Evolutionary conservation across 2,797 vertebrate genomes (phyloP).

Genomic region (Chelidonichthys spinosus): DNA sequence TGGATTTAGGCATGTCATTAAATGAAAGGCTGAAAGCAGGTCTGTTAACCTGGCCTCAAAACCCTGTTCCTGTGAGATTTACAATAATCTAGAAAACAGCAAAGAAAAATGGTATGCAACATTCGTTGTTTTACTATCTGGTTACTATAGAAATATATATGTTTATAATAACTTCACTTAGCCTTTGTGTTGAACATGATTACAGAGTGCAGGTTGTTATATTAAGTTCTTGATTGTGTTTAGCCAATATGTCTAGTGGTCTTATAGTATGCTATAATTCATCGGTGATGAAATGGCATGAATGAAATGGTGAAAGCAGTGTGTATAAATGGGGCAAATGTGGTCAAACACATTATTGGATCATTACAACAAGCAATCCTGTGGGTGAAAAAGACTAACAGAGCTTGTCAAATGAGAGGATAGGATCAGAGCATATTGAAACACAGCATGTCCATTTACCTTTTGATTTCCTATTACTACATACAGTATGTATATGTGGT

Average conservation of each 20-base stretch:
- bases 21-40: conserved; percentile 14
- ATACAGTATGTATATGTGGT: conserved; percentile 7
- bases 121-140: neutral
- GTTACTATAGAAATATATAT: neutral
- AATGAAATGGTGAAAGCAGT: neutral
- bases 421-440: conserved; percentile 14
- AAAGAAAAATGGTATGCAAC: neutral
- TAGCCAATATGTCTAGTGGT: neutral
- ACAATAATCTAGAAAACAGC: neutral
- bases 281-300: neutral
- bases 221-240: conserved; percentile 5
- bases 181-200: neutral
- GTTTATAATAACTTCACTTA: neutral
- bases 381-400: neutral
- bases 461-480: conserved; percentile 22
- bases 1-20: neutral
- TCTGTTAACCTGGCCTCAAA: neutral
- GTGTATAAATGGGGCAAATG: conserved; percentile 2
- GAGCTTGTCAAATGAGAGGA: neutral
- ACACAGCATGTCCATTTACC: conserved; percentile 17
- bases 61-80: neutral
- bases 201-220: neutral
- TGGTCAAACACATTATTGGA: conserved; percentile 9
- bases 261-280: neutral
- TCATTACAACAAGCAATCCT: neutral